Evolutionary conservation across 2,888 invertebrate species (phyloP), one percentile per base, ranked within the genome.

Genomic region (Bruchidius siliquastri): DNA sequence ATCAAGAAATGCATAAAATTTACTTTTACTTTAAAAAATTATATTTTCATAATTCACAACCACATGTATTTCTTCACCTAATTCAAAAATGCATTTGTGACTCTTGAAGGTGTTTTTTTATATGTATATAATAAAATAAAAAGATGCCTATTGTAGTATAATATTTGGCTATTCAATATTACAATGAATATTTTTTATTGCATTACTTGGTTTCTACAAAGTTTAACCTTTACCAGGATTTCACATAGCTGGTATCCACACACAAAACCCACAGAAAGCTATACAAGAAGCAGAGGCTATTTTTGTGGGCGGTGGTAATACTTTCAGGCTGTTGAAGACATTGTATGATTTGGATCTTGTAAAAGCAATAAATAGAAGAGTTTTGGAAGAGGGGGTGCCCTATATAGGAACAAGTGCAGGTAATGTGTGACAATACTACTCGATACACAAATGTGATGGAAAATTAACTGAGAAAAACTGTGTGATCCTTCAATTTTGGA

Each of bases 341-440:
- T 85, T 95, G 6, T 94, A 94, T 83, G 92, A 93, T 26, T 86
- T 91, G 67, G 87, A 92, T 73, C 86, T 95, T 68, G 85, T 95
- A 1, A 87, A 90, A 32, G 81, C 89, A 0, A 93, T 95, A 77
- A 88, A 88, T 72, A 88, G 90, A 68, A 88, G 89, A 80, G 92
- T 94, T 0, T 81, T 92, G 69, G 83, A 88, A 81, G 90, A 92
- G 70, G 91, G 91, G 6, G 82, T 92, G 49, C 88, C 92, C 1
- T 95, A 94, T 80, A 92, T 95, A 75, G 94, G 94, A 20, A 91
- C 92, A 78, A 94, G 94, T 86, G 95, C 95, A 73, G 95, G 95
- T 81, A 78, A 66, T n/a, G 72, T 67, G 18, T 30, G 30, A 30
- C 30, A 72, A 18, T 49, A 71, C 26, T 20, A 67, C 68, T 20